A percentile compares a stretch with the other conserved stretches of the same genome.
Conservation (phyloP, 2,797 vertebrate species). For the Xerus rutilus region DNA sequence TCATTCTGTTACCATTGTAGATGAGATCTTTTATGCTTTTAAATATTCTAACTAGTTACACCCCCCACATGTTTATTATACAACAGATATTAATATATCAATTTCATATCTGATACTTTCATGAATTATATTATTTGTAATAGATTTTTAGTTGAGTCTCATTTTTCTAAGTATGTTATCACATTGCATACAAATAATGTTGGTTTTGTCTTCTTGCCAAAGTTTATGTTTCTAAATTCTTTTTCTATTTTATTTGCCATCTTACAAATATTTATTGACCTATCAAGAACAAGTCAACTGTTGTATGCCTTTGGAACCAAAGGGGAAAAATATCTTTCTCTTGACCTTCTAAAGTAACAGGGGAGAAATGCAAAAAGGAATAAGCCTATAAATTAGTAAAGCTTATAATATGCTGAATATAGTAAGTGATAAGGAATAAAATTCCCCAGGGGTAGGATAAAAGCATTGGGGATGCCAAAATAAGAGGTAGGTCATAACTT, state of each 20-base stretch:
- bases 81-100: neutral
- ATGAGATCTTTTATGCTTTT: neutral
- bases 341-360: neutral
- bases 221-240: neutral
- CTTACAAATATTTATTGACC: neutral
- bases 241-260: neutral
- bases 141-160: neutral
- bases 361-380: neutral
- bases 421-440: neutral
- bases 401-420: neutral
- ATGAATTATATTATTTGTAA: conserved; percentile 5
- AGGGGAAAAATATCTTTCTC: neutral
- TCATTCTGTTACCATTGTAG: neutral
- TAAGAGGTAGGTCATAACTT: neutral
- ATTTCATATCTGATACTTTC: neutral
- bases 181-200: neutral
- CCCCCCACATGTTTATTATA: neutral
- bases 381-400: neutral
- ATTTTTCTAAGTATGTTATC: neutral
- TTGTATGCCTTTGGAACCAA: neutral
- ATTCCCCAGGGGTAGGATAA: neutral
- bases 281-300: neutral
- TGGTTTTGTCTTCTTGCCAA: neutral
- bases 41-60: neutral
- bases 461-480: neutral